phyloP scores from a whole-genome alignment of 1,140 invertebrate genomes.

The Chironomus tepperi region DNA sequence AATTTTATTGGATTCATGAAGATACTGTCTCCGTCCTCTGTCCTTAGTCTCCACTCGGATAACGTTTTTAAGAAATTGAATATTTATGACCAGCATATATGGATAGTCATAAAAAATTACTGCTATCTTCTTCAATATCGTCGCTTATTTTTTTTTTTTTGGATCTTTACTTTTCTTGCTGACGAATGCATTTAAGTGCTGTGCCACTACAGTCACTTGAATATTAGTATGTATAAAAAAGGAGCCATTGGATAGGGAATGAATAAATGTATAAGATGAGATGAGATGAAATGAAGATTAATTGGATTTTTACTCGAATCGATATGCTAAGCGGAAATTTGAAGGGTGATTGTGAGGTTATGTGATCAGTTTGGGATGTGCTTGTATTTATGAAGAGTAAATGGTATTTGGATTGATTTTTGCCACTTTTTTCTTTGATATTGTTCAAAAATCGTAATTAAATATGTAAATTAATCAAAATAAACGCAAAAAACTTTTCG shows the following conservation, averaged over 20 bases:
- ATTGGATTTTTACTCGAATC: background rate
- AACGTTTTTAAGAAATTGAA: constrained; percentile 18
- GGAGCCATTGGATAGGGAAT: background rate
- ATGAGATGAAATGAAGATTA: constrained; percentile 20
- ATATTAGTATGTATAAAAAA: background rate
- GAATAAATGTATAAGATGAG: background rate
- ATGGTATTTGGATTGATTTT: too few species aligned
- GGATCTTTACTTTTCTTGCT: background rate
- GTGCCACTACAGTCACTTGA: background rate
- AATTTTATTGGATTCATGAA: background rate
- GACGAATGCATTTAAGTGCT: constrained; percentile 17
- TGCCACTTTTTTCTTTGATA: too few species aligned
- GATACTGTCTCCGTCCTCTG: background rate
- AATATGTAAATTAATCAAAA: too few species aligned
- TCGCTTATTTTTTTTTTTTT: background rate
- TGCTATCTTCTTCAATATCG: background rate
- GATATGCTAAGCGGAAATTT: too few species aligned
- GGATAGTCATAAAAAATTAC: constrained; percentile 19
- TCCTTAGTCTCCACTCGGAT: background rate
- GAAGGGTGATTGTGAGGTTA: too few species aligned
- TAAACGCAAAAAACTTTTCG: too few species aligned
- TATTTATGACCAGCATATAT: constrained; percentile 20
- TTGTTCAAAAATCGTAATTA: too few species aligned
- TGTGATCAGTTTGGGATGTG: too few species aligned
- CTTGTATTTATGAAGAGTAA: too few species aligned